A percentile compares a stretch with the other conserved stretches of the same genome.
Conservation (phyloP, 1,140 invertebrate genomes). For the Drosophila murphyi region DNA sequence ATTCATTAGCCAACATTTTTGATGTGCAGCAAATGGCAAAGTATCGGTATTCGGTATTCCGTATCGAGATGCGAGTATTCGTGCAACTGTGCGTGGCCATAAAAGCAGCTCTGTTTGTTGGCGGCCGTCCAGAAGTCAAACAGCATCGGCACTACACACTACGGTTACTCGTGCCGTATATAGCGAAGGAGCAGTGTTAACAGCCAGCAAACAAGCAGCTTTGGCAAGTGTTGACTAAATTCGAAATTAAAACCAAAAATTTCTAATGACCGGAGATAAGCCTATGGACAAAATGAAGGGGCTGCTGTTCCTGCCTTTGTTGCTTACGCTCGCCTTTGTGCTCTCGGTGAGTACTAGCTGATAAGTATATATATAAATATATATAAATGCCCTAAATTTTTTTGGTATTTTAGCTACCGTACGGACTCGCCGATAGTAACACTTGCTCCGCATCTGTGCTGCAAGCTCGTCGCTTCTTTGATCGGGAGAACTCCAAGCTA, state of each 20-base stretch:
- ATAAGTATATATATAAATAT: not conserved
- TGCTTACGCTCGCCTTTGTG: not conserved
- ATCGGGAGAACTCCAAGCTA: constrained; percentile 62
- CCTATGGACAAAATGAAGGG: constrained; percentile 10
- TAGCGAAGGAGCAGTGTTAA: not conserved
- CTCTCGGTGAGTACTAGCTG: constrained; percentile 19
- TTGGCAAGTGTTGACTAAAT: not conserved
- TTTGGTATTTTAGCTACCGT: constrained; percentile 38
- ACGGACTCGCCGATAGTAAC: constrained; percentile 16
- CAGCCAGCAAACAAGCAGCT: not conserved
- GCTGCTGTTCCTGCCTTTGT: not conserved
- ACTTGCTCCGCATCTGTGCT: constrained; percentile 55
- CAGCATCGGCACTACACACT: not conserved
- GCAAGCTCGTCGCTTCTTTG: constrained; percentile 64
- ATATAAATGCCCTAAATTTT: too few relatives aligned
- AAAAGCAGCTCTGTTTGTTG: constrained; percentile 27
- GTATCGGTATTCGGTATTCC: constrained; percentile 19
- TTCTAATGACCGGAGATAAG: not conserved
- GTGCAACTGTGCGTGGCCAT: constrained; percentile 11
- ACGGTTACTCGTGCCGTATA: not conserved
- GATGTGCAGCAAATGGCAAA: not conserved
- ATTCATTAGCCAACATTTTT: constrained; percentile 13
- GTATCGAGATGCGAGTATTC: constrained; percentile 8
- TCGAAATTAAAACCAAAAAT: not conserved
- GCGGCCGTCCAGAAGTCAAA: constrained; percentile 13